Evolutionary conservation across 2,797 vertebrate species (phyloP).

Genomic region (Uromys caudimaculatus): DNA sequence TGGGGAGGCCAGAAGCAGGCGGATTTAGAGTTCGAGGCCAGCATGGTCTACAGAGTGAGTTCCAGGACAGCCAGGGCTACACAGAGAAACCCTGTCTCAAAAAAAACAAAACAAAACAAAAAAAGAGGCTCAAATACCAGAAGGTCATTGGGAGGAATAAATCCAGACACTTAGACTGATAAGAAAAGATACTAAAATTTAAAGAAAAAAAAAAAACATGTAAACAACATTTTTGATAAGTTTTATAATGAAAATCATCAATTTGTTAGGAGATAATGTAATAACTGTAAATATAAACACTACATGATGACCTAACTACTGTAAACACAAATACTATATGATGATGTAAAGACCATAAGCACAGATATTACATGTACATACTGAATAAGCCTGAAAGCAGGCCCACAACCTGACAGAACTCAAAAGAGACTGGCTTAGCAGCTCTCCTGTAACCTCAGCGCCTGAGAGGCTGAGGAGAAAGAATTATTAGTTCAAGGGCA

Average conservation of each 20-base stretch:
- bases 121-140: constrained; percentile 17
- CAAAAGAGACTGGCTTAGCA: not conserved
- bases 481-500: not conserved
- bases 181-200: not conserved
- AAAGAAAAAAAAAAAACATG: not conserved
- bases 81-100: too few species aligned
- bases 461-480: not conserved
- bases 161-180: not conserved
- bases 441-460: not conserved
- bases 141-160: constrained; percentile 11
- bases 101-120: too few species aligned
- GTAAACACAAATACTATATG: not conserved
- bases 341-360: not conserved
- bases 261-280: not conserved
- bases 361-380: not conserved
- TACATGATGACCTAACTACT: not conserved
- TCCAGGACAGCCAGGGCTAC: too few species aligned
- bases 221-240: not conserved
- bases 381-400: not conserved
- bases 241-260: not conserved
- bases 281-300: not conserved
- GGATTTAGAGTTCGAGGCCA: too few species aligned
- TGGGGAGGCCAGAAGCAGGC: too few species aligned
- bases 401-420: not conserved
- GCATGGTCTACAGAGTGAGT: too few species aligned